Evolutionary conservation across 2,888 invertebrate genomes (phyloP).

Genomic region (Atethmia centrago): DNA sequence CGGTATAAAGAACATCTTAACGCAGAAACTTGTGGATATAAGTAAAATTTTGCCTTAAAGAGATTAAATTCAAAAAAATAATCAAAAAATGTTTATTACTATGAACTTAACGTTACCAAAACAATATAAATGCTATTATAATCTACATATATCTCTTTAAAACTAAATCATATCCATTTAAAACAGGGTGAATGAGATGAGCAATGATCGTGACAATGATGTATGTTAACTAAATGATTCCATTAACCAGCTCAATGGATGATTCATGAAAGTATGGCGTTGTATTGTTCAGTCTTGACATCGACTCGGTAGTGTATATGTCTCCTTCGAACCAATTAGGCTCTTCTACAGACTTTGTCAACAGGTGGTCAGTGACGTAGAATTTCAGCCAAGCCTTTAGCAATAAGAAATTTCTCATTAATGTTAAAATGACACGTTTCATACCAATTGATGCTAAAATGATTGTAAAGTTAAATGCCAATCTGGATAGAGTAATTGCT

Average conservation of each 20-base stretch:
- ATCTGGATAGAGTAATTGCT: constrained; percentile 44
- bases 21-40: constrained; percentile 68
- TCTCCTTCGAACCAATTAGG: constrained; percentile 87
- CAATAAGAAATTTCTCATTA: constrained; percentile 82
- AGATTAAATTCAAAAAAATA: constrained; percentile 68
- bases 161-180: constrained; percentile 76
- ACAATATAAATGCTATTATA: constrained; percentile 70
- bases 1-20: constrained; percentile 58
- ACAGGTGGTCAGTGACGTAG: constrained; percentile 89
- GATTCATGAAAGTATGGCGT: constrained; percentile 83
- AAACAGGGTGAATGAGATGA: constrained; percentile 79
- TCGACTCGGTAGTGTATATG: constrained; percentile 83
- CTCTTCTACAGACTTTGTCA: constrained; percentile 88
- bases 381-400: constrained; percentile 91
- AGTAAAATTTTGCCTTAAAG: constrained; percentile 75
- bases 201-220: constrained; percentile 72
- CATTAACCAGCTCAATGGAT: constrained; percentile 88
- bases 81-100: constrained; percentile 14
- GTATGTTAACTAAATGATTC: constrained; percentile 83
- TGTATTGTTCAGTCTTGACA: constrained; percentile 81
- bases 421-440: constrained; percentile 54
- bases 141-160: constrained; percentile 75
- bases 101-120: constrained; percentile 54
- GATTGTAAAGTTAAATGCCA: constrained; percentile 38
- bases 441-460: constrained; percentile 32